Base-by-base conservation (phyloP, 2,113 vertebrate genomes). In the Cromileptes altivelis region DNA sequence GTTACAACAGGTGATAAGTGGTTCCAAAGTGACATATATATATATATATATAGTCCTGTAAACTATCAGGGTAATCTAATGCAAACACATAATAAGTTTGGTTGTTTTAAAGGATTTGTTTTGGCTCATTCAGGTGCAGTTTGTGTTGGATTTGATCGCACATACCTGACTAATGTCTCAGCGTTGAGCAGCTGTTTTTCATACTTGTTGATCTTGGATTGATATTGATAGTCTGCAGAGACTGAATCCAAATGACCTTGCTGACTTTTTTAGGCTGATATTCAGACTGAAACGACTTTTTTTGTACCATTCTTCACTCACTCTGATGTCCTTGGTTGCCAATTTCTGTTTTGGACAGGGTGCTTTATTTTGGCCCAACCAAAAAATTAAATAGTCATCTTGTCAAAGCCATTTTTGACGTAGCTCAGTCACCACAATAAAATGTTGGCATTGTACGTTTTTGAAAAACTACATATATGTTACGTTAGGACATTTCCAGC, bases 1-100 rank as follows among this genome's bases (percentile, higher is more conserved):
- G 64, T 45, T 64, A 61, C 45, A 14, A 23, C 27, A n/a, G 19
- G 25, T 72, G 80, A 79, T 75, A 89, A 84, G 83, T 70, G 73
- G 6, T 49, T 45, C 19, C 27, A 50, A 1, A 13, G 25, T 23
- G 40, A 70, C 70, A 40, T 33, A 70, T 73, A 40, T 33, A 42
- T 13, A 25, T 73, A 40, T 33, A 70, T 73, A 40, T 33, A 42
- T 13, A 25, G 65, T 63, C 33, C 55, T 82, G 70, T 11, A 80
- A 14, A 11, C 47, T 25, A 7, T 81, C 69, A 15, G 0, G 6
- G 30, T 78, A 82, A 86, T 86, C 88, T 70, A 13, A 14, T 14
- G 19, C 17, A 65, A 42, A 70, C 63, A 5, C 25, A 10, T 14
- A 2, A 27, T 1, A 14, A 1, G 23, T 52, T 7, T 7, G 19